These are phyloP conservation scores for Agriotes lineatus DNA, from an alignment of 2,888 invertebrate species.

Conservation along the genomic window DNA sequence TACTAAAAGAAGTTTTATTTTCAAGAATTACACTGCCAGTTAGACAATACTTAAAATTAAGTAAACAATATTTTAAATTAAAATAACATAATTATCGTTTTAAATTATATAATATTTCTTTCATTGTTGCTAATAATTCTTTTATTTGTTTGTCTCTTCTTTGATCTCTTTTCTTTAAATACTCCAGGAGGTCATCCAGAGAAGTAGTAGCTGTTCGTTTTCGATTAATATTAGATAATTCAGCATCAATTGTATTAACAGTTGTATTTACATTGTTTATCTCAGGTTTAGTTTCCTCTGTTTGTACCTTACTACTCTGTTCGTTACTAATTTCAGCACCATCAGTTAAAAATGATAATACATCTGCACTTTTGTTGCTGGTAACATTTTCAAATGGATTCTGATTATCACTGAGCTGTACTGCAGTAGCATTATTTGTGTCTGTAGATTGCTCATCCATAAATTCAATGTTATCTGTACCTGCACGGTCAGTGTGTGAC, in stretches of 20 bases:
- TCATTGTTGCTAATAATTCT: slow-evolving; percentile 26
- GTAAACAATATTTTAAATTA: too few species aligned
- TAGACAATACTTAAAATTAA: too few species aligned
- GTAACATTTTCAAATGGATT: not conserved
- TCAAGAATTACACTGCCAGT: too few species aligned
- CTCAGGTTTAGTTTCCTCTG: not conserved
- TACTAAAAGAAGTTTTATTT: too few species aligned
- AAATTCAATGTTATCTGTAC: not conserved
- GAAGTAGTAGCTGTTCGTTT: not conserved
- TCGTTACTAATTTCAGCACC: not conserved
- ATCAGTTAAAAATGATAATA: not conserved
- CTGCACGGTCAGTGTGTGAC: slow-evolving; percentile 34
- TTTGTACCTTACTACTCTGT: too few species aligned
- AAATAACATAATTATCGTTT: not conserved
- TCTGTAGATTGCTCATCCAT: not conserved
- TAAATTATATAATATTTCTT: slow-evolving; percentile 2
- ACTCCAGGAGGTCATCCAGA: slow-evolving; percentile 31
- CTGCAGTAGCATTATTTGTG: not conserved
- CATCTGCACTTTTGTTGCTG: not conserved
- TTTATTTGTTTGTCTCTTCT: slow-evolving; percentile 30
- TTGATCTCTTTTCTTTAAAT: slow-evolving; percentile 35
- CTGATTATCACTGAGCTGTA: not conserved
- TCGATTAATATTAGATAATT: not conserved
- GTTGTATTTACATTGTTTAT: not conserved
- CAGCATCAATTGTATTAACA: not conserved